phyloP scores from a whole-genome alignment of 1,140 invertebrate genomes.

The Drosophila insularis region DNA sequence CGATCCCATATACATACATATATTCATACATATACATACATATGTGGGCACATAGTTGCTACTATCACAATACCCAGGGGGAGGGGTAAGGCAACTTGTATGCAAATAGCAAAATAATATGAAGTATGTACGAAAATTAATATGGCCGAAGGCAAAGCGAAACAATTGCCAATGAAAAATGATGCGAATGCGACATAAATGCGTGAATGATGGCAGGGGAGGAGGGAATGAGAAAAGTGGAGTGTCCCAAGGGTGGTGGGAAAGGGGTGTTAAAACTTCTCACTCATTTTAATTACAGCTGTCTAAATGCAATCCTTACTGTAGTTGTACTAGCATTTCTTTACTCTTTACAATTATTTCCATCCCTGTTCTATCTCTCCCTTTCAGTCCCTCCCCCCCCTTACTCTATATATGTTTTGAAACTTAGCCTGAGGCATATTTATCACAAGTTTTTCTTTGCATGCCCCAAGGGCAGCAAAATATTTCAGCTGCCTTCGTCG shows the following conservation, averaged over 20 bases:
- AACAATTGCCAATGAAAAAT: slow-evolving; percentile 80
- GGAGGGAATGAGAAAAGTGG: neutral
- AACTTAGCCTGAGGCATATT: slow-evolving; percentile 74
- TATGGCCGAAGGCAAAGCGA: slow-evolving; percentile 58
- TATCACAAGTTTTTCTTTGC: slow-evolving; percentile 83
- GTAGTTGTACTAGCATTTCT: slow-evolving; percentile 19
- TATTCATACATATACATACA: neutral
- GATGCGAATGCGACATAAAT: slow-evolving; percentile 76
- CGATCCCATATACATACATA: slow-evolving; percentile 20
- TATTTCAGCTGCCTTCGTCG: slow-evolving; percentile 74
- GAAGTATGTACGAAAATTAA: slow-evolving; percentile 73
- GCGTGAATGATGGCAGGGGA: slow-evolving; percentile 8
- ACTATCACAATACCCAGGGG: neutral
- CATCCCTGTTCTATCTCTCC: neutral
- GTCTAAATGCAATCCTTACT: slow-evolving; percentile 67
- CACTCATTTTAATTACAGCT: slow-evolving; percentile 82
- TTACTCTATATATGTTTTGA: slow-evolving; percentile 67
- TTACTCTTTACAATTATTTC: slow-evolving; percentile 1
- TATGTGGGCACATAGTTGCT: slow-evolving; percentile 7
- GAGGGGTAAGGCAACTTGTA: slow-evolving; percentile 32
- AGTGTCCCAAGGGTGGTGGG: too few relatives aligned
- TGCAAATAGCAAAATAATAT: slow-evolving; percentile 76
- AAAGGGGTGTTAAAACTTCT: slow-evolving; percentile 48
- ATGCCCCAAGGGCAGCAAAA: slow-evolving; percentile 67
- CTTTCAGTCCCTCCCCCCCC: neutral